Evolutionary conservation across 2,113 vertebrate genomes (phyloP).

Genomic region (Microtus pennsylvanicus): DNA sequence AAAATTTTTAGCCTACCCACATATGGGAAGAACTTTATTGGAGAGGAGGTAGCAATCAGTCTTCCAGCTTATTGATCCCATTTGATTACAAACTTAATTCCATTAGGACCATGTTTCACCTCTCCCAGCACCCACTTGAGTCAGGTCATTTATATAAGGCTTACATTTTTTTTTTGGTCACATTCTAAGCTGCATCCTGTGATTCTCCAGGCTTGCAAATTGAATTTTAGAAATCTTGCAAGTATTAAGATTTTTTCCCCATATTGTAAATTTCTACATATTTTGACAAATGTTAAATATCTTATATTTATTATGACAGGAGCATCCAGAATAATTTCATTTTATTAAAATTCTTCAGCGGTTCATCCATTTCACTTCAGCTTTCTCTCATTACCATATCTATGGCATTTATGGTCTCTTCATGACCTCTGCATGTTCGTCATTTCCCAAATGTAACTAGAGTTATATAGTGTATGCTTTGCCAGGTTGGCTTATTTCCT

Average conservation of each 20-base stretch:
- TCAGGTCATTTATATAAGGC: background rate
- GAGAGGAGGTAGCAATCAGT: background rate
- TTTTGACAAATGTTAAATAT: background rate
- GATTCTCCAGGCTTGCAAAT: background rate
- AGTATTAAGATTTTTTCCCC: background rate
- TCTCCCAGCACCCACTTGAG: background rate
- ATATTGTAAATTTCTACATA: background rate
- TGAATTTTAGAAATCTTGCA: background rate
- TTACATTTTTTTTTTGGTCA: background rate
- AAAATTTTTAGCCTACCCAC: background rate
- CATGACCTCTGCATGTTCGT: background rate
- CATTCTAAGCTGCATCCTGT: background rate
- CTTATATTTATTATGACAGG: background rate
- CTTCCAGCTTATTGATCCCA: background rate
- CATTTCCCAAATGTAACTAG: background rate
- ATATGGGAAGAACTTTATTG: background rate
- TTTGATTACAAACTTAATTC: background rate
- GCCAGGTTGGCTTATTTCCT: background rate
- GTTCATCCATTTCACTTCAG: background rate
- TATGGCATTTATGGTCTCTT: background rate
- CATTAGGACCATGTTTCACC: background rate
- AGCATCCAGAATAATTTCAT: background rate
- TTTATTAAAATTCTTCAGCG: background rate
- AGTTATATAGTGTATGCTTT: background rate
- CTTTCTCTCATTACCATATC: background rate